A percentile compares a stretch with the other conserved stretches of the same genome.
Evolutionary conservation across 1,140 invertebrate species (phyloP).

Genomic region (Papilio xuthus): DNA sequence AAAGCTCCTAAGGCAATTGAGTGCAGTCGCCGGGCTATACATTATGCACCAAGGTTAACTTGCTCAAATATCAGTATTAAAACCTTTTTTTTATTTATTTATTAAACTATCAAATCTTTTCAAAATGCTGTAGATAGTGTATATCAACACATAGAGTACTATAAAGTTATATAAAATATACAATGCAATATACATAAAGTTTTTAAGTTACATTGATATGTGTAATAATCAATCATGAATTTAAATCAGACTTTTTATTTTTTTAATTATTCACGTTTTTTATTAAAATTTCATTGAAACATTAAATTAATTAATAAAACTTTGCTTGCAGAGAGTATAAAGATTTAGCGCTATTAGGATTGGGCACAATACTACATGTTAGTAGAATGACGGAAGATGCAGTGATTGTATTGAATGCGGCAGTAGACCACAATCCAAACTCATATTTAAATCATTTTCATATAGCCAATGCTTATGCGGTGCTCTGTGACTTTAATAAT

Average conservation of each 20-base stretch:
- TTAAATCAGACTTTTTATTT: not conserved
- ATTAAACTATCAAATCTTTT: conserved; percentile 7
- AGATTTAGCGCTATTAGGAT: conserved; percentile 90
- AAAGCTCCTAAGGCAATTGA: conserved; percentile 90
- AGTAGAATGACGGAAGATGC: conserved; percentile 89
- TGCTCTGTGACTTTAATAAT: conserved; percentile 85
- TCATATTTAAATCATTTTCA: conserved; percentile 89
- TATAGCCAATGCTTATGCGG: conserved; percentile 89
- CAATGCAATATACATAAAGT: too few species aligned
- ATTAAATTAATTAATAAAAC: not conserved
- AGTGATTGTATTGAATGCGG: conserved; percentile 89
- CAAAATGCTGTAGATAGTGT: not conserved
- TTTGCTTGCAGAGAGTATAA: conserved; percentile 84
- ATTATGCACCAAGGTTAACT: conserved; percentile 88
- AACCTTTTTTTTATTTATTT: conserved; percentile 34
- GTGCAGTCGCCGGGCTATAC: conserved; percentile 89
- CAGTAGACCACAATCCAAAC: conserved; percentile 89
- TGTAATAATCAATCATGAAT: too few species aligned
- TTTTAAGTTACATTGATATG: too few species aligned
- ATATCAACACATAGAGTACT: not conserved
- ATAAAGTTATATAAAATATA: too few species aligned
- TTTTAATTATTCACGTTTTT: not conserved
- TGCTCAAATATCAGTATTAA: conserved; percentile 29
- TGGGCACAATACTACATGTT: conserved; percentile 92
- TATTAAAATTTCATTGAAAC: not conserved